phyloP scores from a whole-genome alignment of 2,888 invertebrate species.

The Tribolium freemani region DNA sequence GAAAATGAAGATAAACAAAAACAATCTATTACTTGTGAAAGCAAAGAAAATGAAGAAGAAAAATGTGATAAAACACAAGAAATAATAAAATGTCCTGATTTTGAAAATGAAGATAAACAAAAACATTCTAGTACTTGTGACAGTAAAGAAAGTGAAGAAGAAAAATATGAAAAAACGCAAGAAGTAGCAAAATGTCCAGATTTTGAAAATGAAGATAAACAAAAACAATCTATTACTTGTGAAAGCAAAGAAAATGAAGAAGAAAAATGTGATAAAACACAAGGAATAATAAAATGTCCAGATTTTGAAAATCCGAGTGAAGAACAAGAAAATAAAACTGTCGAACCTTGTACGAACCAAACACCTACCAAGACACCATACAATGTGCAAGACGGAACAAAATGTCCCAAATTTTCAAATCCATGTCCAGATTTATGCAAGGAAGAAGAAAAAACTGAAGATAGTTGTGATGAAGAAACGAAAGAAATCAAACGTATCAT shows the following conservation, averaged over 20 bases:
- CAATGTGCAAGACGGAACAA: no score
- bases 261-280: neutral
- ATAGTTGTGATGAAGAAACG: neutral
- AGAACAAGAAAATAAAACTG: neutral
- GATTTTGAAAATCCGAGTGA: neutral
- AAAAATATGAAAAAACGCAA: neutral
- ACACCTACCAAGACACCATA: no score
- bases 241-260: neutral
- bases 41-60: neutral
- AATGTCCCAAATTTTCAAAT: neutral
- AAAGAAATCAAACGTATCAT: neutral
- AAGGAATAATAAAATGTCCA: conserved; percentile 3
- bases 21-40: no score
- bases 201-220: neutral
- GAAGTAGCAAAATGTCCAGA: conserved; percentile 4
- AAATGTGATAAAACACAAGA: neutral
- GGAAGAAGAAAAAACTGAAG: neutral
- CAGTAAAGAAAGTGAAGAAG: neutral
- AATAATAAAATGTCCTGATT: conserved; percentile 9
- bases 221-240: no score
- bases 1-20: neutral
- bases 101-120: neutral
- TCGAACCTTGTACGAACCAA: no score
- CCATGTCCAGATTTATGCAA: conserved; percentile 2
- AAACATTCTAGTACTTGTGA: neutral